phyloP scores from a whole-genome alignment of 2,113 vertebrate species.

The Tetraodon nigroviridis region DNA sequence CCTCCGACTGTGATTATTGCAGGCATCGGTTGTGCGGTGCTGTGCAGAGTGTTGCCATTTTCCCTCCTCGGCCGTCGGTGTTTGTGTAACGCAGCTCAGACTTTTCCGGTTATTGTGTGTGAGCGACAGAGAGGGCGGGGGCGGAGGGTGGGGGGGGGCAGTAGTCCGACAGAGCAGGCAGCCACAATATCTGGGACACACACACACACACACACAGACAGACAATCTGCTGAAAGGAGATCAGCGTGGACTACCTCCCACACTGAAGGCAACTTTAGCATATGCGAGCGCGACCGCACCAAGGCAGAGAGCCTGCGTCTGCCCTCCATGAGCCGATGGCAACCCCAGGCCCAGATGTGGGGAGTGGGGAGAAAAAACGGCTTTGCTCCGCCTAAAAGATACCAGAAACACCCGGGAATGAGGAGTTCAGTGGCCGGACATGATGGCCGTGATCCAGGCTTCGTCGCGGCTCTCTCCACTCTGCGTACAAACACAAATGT shows the following conservation, averaged over 20 bases:
- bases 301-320: not conserved
- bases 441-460: too few species aligned
- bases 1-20: slow-evolving; percentile 38
- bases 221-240: slow-evolving; percentile 47
- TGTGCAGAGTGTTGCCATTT: slow-evolving; percentile 66
- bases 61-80: slow-evolving; percentile 37
- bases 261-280: slow-evolving; percentile 12
- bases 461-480: too few species aligned
- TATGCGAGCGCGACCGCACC: not conserved
- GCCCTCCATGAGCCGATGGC: slow-evolving; percentile 1
- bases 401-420: not conserved
- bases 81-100: slow-evolving; percentile 66
- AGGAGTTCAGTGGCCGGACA: not conserved
- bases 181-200: slow-evolving; percentile 54
- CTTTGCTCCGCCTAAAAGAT: not conserved
- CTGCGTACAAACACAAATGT: not conserved
- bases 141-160: slow-evolving; percentile 1
- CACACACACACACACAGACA: slow-evolving; percentile 20
- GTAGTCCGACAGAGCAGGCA: slow-evolving; percentile 41
- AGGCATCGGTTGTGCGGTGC: slow-evolving; percentile 37
- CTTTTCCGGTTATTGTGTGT: slow-evolving; percentile 76
- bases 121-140: slow-evolving; percentile 4
- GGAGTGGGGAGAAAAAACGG: slow-evolving; percentile 28
- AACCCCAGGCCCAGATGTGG: slow-evolving; percentile 14
- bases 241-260: slow-evolving; percentile 18